Percentiles rank a stretch among this genome's conserved stretches.
Evolutionary conservation across 2,888 invertebrate species (phyloP).

Genomic region (Nomada fabriciana): DNA sequence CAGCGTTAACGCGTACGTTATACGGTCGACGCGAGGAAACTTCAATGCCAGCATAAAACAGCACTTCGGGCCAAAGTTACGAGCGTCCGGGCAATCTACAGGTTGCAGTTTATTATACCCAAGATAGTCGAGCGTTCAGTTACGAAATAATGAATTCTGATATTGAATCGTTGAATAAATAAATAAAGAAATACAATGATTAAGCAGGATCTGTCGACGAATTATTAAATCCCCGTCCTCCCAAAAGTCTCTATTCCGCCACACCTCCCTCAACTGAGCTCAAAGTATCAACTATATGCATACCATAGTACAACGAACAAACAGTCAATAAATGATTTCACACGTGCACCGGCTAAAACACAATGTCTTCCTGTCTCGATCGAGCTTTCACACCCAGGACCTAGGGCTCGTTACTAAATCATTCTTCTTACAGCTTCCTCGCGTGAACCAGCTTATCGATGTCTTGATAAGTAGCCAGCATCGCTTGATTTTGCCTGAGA

Average conservation of each 20-base stretch:
- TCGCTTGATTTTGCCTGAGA: conserved; percentile 88
- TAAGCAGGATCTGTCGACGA: not conserved
- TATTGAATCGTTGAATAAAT: not conserved
- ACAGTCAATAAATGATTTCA: not conserved
- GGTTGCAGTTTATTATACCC: not conserved
- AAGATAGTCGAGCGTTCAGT: not conserved
- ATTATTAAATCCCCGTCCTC: too few species aligned
- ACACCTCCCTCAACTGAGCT: not conserved
- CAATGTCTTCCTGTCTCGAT: not conserved
- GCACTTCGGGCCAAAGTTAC: not conserved
- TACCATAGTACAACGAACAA: conserved; percentile 6
- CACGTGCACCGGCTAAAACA: not conserved
- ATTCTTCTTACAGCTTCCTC: conserved; percentile 86
- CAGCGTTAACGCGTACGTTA: not conserved
- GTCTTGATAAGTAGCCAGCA: conserved; percentile 94
- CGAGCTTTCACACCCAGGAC: conserved; percentile 21
- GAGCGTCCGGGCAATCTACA: too few species aligned
- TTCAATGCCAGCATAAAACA: conserved; percentile 12
- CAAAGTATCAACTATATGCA: not conserved
- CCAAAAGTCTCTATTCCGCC: too few species aligned
- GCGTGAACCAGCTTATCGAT: conserved; percentile 95
- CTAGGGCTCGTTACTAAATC: not conserved
- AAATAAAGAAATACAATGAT: not conserved
- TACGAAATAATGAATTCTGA: not conserved
- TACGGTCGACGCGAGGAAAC: not conserved